phyloP scores from a whole-genome alignment of 2,113 vertebrate species.

The Tinamus guttatus region DNA sequence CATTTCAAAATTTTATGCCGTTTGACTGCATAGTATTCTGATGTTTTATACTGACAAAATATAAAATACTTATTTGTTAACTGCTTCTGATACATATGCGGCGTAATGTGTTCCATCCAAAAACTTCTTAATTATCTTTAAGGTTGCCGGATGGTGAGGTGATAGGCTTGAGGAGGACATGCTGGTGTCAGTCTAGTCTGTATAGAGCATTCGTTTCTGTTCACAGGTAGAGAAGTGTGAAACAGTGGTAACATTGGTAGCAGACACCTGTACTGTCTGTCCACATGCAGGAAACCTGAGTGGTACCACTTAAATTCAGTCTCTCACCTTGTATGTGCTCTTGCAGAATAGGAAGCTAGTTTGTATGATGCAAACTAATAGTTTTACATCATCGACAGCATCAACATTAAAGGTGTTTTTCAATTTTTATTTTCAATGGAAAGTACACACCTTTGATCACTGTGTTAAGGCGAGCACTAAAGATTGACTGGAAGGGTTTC shows the following conservation, averaged over 20 bases:
- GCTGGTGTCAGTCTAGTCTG: background rate
- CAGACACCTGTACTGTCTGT: background rate
- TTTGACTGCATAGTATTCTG: background rate
- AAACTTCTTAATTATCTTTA: background rate
- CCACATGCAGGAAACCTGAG: background rate
- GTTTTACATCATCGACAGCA: background rate
- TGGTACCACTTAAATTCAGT: rapidly evolving
- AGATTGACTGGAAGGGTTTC: background rate
- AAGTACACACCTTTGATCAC: background rate
- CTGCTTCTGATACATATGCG: background rate
- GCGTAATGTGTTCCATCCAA: background rate
- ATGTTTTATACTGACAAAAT: background rate
- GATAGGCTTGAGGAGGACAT: background rate
- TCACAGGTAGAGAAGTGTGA: background rate
- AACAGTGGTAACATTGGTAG: background rate
- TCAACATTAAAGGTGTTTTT: background rate
- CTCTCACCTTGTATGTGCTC: background rate
- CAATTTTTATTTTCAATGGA: background rate
- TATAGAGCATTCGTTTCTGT: background rate
- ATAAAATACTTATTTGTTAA: background rate
- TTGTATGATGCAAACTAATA: background rate
- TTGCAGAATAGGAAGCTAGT: background rate
- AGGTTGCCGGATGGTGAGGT: background rate
- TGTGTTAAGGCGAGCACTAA: background rate
- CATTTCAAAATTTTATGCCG: background rate